Evolutionary conservation across 2,888 invertebrate species (phyloP), one percentile per base, ranked within the genome.

Genomic region (Fissipunctia ypsillon): DNA sequence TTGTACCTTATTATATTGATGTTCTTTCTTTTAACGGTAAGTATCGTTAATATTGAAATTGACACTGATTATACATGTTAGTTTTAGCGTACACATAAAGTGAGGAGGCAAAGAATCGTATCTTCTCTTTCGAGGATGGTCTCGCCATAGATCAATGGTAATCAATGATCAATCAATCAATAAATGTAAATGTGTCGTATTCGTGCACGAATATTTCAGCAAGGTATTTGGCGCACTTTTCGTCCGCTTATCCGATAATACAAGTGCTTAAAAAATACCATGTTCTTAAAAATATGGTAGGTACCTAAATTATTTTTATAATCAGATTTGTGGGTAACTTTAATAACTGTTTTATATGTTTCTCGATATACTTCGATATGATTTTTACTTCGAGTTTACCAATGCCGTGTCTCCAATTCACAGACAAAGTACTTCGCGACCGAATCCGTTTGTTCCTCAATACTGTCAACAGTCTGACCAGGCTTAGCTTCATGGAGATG

Each of bases 1-100:
- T 89, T 0, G 90, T 95, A 73, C 94, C 94, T 0, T 96, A 93
- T 78, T 94, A 90, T 73, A 95, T 95, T 41, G 95, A 96, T 78
- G 88, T 89, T 1, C 76, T 87, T 48, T 95, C 95, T 6, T 95
- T 90, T 66, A 80, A 68, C 76, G 95, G 95, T 95, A 88, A 83
- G 90, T 80, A 38, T 31, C 12, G 19, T 10, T 61, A 61, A 25
- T 41, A 2, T 41, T 19, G 6, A 60, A 41, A 10, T 25, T 25
- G 5, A 60, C 25, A 16, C 41, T 25, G 25, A 19, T 35, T 22
- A 22, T 38, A 19, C 4, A 38, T 35, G 16, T 7, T 16, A n/a
- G 16, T 16, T 59, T 35, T 16, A n/a, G 9, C 35, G 7, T 50
- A n/a, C 10, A 22, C 22, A 22, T 22, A 22, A 9, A 10, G 48